Evolutionary conservation across 1,140 invertebrate genomes (phyloP), one percentile per base, ranked within the genome.

Genomic region (Pentalonia nigronervosa): DNA sequence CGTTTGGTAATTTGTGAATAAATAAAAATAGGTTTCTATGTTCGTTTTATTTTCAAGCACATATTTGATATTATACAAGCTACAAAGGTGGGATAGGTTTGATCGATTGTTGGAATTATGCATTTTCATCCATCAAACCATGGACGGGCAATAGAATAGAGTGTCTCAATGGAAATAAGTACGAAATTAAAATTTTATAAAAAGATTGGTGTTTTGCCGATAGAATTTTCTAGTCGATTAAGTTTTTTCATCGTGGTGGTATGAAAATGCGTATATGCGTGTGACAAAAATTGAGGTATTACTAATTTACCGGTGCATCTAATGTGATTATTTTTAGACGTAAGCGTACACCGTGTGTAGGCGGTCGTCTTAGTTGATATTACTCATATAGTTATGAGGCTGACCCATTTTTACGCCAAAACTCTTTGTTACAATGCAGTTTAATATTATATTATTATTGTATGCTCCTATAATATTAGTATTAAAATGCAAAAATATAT

Each of bases 301-400:
- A 56, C 50, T 89, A 36, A 89, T 89, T 89, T 56, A 89, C 88
- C 47, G 93, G 56, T 93, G 36, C 84, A 47, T 86, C 83, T 23
- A 67, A 89, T 48, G 53, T 34, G 88, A 93, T 90, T 90, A 93
- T 88, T 89, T 89, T 90, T 93, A 93, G 88, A 90, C 30, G 93
- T 90, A 88, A 93, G 56, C 86, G 86, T 45, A 93, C 67, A 93
- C 91, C 56, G 11, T 47, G 91, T 41, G 91, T 92, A 84, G 91
- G 91, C n/a, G 91, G 8, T 23, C 90, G 17, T 50, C 47, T 47
- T 17, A 34, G 48, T 53, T 48, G 88, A 25, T 53, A 34, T 89
- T 36, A 89, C 50, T 34, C 88, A 34, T 53, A 34, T 53, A 34
- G 88, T 56, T 89, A 34, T 84, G 17, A n/a, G 21, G 36, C n/a